Percentiles rank a stretch among this genome's conserved stretches.
Conservation (phyloP, 2,888 invertebrate genomes). For the Trachelus tabidus region DNA sequence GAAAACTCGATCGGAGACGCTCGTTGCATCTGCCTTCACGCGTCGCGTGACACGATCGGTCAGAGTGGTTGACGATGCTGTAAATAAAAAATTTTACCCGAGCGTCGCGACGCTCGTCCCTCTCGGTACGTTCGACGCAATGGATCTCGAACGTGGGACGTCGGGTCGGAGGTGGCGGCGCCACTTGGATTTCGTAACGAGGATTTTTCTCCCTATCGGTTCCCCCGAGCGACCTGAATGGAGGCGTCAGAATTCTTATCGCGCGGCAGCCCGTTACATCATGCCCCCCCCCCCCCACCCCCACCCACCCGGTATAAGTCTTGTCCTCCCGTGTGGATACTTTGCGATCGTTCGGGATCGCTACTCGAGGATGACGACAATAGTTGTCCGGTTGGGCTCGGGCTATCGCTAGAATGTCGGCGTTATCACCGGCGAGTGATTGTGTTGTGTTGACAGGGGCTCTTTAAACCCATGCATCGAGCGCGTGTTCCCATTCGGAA, state of each 20-base stretch:
- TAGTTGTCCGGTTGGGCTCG: conserved; percentile 20
- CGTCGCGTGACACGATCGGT: background rate
- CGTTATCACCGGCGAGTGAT: conserved; percentile 21
- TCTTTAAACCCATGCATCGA: conserved; percentile 34
- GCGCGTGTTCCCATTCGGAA: conserved; percentile 28
- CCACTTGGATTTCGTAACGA: conserved; percentile 1
- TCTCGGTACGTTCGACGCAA: background rate
- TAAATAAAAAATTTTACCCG: background rate
- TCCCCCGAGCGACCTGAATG: conserved; percentile 40
- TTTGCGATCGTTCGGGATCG: background rate
- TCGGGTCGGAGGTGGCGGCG: background rate
- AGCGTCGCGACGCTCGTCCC: background rate
- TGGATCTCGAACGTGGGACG: background rate
- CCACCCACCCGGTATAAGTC: conserved; percentile 18
- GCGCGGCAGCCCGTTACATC: conserved; percentile 48
- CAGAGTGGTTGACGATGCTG: too few species aligned
- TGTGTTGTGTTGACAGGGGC: conserved; percentile 26
- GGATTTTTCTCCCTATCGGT: conserved; percentile 2
- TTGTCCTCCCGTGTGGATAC: conserved; percentile 12
- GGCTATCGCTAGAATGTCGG: conserved; percentile 12
- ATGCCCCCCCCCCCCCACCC: conserved; percentile 20
- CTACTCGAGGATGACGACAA: conserved; percentile 18
- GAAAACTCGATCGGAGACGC: background rate
- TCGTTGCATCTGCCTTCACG: background rate
- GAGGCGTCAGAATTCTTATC: conserved; percentile 59